Evolutionary conservation across 1,140 invertebrate genomes (phyloP).

Genomic region (Whitmania pigra): DNA sequence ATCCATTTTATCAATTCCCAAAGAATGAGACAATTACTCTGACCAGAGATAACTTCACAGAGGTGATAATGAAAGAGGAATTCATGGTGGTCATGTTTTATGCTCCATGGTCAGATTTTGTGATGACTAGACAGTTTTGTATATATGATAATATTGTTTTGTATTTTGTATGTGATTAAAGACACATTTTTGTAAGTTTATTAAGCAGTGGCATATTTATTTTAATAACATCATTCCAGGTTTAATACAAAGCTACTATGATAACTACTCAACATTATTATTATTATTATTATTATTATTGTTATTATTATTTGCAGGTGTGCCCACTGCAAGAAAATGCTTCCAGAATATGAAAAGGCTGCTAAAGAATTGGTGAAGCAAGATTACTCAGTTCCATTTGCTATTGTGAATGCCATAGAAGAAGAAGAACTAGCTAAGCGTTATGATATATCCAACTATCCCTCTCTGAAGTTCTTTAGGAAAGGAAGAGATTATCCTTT

Average conservation of each 20-base stretch:
- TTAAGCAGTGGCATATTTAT: no score
- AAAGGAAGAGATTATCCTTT: conserved; percentile 80
- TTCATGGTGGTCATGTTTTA: conserved; percentile 53
- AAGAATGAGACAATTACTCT: conserved; percentile 48
- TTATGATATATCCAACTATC: conserved; percentile 81
- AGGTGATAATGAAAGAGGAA: conserved; percentile 43
- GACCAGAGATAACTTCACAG: conserved; percentile 47
- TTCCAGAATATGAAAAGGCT: conserved; percentile 91
- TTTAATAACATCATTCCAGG: no score
- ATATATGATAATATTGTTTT: no score
- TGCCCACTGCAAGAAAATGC: conserved; percentile 89
- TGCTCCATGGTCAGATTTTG: conserved; percentile 47
- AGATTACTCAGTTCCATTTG: conserved; percentile 74
- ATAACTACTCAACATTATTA: neutral
- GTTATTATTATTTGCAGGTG: conserved; percentile 45
- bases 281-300: no score
- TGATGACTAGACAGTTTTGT: no score
- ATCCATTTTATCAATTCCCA: conserved; percentile 49
- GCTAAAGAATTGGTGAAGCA: conserved; percentile 66
- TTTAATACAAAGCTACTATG: neutral
- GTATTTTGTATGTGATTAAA: no score
- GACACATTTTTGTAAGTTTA: no score
- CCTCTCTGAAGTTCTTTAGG: conserved; percentile 87
- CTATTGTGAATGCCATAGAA: conserved; percentile 61
- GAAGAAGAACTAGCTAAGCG: conserved; percentile 65